phyloP scores from a whole-genome alignment of 2,797 vertebrate species.

The Hylomyscus alleni region DNA sequence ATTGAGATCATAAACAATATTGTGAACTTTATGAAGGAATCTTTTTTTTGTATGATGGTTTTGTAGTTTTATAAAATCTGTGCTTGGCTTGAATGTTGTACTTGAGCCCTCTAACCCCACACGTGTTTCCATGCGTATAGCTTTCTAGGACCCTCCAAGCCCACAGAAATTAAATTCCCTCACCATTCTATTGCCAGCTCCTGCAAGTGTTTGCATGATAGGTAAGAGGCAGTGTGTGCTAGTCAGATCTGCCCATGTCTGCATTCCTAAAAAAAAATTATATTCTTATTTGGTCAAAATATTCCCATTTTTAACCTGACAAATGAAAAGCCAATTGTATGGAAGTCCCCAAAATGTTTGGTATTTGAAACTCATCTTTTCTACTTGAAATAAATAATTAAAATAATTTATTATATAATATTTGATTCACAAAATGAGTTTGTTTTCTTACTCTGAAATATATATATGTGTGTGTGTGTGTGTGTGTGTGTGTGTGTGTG shows the following conservation, averaged over 20 bases:
- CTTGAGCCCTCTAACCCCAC: neutral
- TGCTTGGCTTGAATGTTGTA: neutral
- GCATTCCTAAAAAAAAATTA: neutral
- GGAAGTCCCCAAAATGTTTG: neutral
- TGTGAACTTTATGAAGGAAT: conserved; percentile 15
- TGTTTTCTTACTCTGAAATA: conserved; percentile 7
- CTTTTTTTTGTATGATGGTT: neutral
- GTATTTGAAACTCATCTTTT: conserved; percentile 46
- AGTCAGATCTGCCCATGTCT: neutral
- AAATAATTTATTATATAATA: neutral
- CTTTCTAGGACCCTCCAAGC: neutral
- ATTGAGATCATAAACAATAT: neutral
- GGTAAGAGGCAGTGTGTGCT: neutral
- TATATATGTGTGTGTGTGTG: neutral
- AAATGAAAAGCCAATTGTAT: conserved; percentile 38
- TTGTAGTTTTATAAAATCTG: neutral
- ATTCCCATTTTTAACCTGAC: conserved; percentile 40
- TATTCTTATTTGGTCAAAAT: conserved; percentile 25
- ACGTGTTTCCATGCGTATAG: neutral
- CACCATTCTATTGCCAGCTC: neutral
- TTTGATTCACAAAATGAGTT: neutral
- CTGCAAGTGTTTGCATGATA: neutral
- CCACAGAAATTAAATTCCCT: neutral
- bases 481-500: neutral
- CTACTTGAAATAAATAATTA: conserved; percentile 39